phyloP scores from a whole-genome alignment of 2,113 vertebrate species.

The Xyrauchen texanus region DNA sequence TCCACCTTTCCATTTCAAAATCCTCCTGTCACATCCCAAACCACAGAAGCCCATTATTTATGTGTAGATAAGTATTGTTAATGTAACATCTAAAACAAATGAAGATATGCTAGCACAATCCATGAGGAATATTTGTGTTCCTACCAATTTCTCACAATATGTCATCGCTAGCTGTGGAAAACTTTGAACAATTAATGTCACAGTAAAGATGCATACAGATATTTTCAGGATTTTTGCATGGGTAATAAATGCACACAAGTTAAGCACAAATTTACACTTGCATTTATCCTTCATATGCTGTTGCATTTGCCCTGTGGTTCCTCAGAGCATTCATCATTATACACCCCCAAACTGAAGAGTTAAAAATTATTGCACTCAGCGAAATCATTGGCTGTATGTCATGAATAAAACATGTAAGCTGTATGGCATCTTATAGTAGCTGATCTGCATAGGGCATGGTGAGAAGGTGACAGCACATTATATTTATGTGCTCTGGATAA shows the following conservation, averaged over 20 bases:
- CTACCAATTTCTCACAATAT: neutral
- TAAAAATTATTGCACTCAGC: neutral
- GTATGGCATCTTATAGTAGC: conserved; percentile 5
- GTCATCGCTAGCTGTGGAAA: neutral
- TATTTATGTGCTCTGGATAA: conserved; percentile 37
- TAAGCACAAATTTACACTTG: neutral
- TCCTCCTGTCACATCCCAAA: conserved; percentile 10
- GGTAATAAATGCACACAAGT: neutral
- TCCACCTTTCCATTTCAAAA: neutral
- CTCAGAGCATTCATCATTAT: conserved; percentile 1
- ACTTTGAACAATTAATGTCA: neutral
- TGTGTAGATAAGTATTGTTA: neutral
- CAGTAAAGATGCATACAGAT: conserved; percentile 2
- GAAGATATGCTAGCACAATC: neutral
- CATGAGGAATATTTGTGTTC: neutral
- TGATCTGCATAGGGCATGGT: conserved; percentile 33
- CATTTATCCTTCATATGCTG: neutral
- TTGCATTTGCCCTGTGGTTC: neutral
- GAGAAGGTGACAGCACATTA: conserved; percentile 27
- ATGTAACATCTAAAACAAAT: conserved; percentile 2
- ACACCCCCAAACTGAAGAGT: neutral
- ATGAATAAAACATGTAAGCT: conserved; percentile 32
- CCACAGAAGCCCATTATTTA: conserved; percentile 3
- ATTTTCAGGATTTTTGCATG: neutral
- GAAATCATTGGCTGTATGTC: conserved; percentile 18